Evolutionary conservation across 2,888 invertebrate species (phyloP).

Genomic region (Penaeus monodon): DNA sequence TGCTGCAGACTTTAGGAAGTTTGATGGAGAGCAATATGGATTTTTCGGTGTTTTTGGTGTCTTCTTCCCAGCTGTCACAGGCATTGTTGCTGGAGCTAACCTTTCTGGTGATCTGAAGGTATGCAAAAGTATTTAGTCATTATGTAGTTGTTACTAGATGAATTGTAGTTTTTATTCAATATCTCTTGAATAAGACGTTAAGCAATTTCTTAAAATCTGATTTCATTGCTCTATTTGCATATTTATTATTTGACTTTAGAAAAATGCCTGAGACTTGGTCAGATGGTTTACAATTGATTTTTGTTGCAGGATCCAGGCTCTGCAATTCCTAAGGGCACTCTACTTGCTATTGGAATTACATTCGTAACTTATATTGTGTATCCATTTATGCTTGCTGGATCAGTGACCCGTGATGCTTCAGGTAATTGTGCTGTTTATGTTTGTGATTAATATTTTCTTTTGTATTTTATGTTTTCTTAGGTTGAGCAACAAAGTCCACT

Average conservation of each 20-base stretch:
- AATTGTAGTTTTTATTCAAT: neutral
- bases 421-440: constrained; percentile 15
- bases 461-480: too few species aligned
- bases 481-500: too few species aligned
- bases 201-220: too few species aligned
- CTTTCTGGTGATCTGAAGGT: constrained; percentile 97
- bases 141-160: neutral
- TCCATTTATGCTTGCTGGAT: constrained; percentile 79
- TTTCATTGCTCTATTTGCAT: neutral
- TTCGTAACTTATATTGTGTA: constrained; percentile 88
- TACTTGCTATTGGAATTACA: constrained; percentile 89
- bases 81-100: constrained; percentile 96
- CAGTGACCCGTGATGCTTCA: constrained; percentile 74
- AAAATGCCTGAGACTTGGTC: neutral
- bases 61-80: constrained; percentile 98
- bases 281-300: neutral
- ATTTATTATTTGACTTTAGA: neutral
- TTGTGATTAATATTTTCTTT: neutral
- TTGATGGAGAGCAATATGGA: constrained; percentile 82
- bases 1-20: constrained; percentile 81
- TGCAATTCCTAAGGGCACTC: constrained; percentile 91
- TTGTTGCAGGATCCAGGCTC: constrained; percentile 84
- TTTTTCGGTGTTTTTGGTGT: constrained; percentile 97
- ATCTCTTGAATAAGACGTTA: too few species aligned
- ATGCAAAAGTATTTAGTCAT: constrained; percentile 51